Percentiles rank a stretch among this genome's conserved stretches.
Conservation (phyloP, 1,140 invertebrate genomes). For the Euwallacea similis region DNA sequence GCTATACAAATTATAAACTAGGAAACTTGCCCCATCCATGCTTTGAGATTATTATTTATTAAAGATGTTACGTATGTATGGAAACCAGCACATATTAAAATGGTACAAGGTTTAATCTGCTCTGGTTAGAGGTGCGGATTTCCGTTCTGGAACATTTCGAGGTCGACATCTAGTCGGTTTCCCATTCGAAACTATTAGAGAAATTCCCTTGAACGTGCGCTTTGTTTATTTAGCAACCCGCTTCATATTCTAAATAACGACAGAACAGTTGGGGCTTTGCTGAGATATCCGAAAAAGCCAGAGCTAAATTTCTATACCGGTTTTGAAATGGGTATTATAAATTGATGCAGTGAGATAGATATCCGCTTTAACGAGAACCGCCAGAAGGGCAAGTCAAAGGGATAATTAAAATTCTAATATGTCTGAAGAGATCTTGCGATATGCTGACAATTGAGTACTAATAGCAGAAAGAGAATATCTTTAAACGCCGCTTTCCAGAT, state of each 20-base stretch:
- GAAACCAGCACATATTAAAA: conserved; percentile 10
- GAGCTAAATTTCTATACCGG: conserved; percentile 7
- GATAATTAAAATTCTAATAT: too few species aligned
- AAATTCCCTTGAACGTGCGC: conserved; percentile 31
- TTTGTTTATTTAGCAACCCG: conserved; percentile 29
- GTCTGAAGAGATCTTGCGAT: too few species aligned
- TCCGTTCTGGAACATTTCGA: conserved; percentile 16
- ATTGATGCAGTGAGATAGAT: neutral
- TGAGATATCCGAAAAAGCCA: conserved; percentile 19
- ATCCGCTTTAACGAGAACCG: too few species aligned
- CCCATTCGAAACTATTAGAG: conserved; percentile 32
- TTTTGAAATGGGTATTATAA: conserved; percentile 15
- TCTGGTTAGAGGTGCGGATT: conserved; percentile 9
- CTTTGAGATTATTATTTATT: too few species aligned
- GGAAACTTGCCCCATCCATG: too few species aligned
- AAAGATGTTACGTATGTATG: neutral
- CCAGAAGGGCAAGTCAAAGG: too few species aligned
- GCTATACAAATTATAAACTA: too few species aligned
- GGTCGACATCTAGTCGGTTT: conserved; percentile 2
- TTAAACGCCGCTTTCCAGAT: too few species aligned
- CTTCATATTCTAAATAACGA: conserved; percentile 27
- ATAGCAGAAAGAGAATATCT: too few species aligned
- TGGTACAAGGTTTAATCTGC: neutral
- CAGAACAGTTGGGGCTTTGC: conserved; percentile 24
- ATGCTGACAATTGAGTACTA: too few species aligned